Base-by-base conservation (phyloP, 2,113 vertebrate genomes). In the Myxocyprinus asiaticus region DNA sequence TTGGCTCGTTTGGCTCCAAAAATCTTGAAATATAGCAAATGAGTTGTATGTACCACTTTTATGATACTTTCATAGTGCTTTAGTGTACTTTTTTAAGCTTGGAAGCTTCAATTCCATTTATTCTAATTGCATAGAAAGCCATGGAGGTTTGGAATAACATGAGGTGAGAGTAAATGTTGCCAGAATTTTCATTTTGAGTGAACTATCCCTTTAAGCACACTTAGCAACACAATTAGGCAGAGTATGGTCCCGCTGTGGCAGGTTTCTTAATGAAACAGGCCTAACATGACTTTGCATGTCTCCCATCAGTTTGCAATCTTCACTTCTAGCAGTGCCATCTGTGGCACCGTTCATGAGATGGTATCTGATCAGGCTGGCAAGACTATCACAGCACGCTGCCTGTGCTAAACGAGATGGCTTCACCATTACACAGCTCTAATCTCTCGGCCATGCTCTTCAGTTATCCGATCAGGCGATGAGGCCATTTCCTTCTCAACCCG, bases 391-490 rank as follows among this genome's bases (percentile, higher is more conserved):
- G 79, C 45, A 48, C 48, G 61, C 44, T 48, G 70, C 80, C 64
- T 56, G 66, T 76, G 80, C 63, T 81, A 77, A 81, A 47, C 55
- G 78, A 76, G 61, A 70, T 65, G 50, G 67, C 67, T 81, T 48
- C 68, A 69, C 78, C 67, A 76, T 78, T 79, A 76, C 76, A 78
- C 33, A 14, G 63, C 66, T 78, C 72, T 77, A 85, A 82, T 82
- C 77, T 76, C 61, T 62, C 66, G 7, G 66, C 72, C 43, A 79
- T 76, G 71, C 76, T 82, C 72, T 81, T 14, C 55, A 66, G 67
- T 85, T 79, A 85, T 80, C 80, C 45, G 72, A 85, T 82, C 80
- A 33, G 67, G 77, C 56, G 42, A 76, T 79, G 76, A 78, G 72
- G n/a, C 77, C 43, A 53, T 70, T 85, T 82, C 76, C 83, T 83